These are phyloP conservation scores for Yponomeuta sedellus DNA, from an alignment of 2,888 invertebrate genomes.

Conservation along the genomic window DNA sequence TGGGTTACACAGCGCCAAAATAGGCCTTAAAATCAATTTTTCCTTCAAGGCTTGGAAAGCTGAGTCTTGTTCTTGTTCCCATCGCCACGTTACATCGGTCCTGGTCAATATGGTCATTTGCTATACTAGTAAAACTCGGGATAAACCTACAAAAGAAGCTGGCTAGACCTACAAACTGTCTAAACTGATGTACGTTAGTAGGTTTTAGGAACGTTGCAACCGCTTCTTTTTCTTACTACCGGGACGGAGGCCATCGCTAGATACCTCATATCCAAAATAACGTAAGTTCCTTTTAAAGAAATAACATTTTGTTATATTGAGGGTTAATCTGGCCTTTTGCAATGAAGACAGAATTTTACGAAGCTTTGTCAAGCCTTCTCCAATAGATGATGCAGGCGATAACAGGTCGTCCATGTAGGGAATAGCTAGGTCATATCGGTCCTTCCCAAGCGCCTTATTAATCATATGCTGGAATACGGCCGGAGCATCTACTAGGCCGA, in stretches of 20 bases:
- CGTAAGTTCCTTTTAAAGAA: background rate
- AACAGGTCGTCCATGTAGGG: constrained; percentile 34
- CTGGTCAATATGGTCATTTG: constrained; percentile 24
- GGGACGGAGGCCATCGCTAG: too few species aligned
- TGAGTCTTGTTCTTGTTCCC: constrained; percentile 18
- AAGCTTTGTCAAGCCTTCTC: constrained; percentile 20
- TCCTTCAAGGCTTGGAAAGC: constrained; percentile 18
- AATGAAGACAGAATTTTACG: constrained; percentile 19
- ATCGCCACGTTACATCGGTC: constrained; percentile 24
- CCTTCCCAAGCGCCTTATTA: constrained; percentile 21
- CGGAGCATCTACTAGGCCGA: constrained; percentile 14
- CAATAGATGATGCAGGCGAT: constrained; percentile 22
- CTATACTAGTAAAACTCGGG: constrained; percentile 19
- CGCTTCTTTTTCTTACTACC: too few species aligned
- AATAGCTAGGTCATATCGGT: constrained; percentile 18
- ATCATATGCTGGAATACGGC: constrained; percentile 27
- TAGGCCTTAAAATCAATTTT: constrained; percentile 19
- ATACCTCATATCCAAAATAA: background rate
- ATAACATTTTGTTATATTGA: constrained; percentile 20
- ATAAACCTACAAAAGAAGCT: constrained; percentile 18
- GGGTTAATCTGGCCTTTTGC: constrained; percentile 20
- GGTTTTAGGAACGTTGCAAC: too few species aligned
- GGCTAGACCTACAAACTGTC: constrained; percentile 24
- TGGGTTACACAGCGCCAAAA: constrained; percentile 20
- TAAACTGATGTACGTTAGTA: too few species aligned